phyloP scores from a whole-genome alignment of 2,797 vertebrate species.

The Anguilla obscura region DNA sequence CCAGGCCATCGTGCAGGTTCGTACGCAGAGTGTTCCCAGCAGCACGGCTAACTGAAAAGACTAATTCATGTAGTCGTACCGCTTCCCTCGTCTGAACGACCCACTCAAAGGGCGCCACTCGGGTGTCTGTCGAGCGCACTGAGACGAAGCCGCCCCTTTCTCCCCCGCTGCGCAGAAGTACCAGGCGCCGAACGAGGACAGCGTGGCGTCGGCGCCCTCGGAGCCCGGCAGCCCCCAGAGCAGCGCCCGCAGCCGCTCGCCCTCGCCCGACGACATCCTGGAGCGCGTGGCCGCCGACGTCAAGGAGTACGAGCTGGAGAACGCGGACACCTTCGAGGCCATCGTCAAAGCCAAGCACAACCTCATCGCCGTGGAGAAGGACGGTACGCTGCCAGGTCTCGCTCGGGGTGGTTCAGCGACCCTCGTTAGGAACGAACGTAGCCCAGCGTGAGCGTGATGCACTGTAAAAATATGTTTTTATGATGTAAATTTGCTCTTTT shows the following conservation, averaged over 20 bases:
- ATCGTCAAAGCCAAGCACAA: conserved; percentile 96
- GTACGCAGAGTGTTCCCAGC: background rate
- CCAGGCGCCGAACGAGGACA: conserved; percentile 84
- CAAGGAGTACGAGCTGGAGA: conserved; percentile 95
- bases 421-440: background rate
- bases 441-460: background rate
- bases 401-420: background rate
- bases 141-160: background rate
- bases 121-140: background rate
- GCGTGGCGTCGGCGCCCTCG: conserved; percentile 74
- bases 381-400: conserved; percentile 70
- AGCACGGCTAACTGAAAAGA: too few species aligned
- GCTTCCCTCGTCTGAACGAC: background rate
- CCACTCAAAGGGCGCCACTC: background rate
- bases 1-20: conserved; percentile 93
- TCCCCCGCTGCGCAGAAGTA: conserved; percentile 82
- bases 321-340: conserved; percentile 93
- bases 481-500: too few species aligned
- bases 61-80: background rate
- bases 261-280: conserved; percentile 93
- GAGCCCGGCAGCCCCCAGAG: conserved; percentile 97
- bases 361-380: conserved; percentile 94
- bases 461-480: too few species aligned
- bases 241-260: conserved; percentile 89
- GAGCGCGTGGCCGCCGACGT: conserved; percentile 95